Conservation (phyloP, 2,888 invertebrate species). For the Aspidiotus rigidus region DNA sequence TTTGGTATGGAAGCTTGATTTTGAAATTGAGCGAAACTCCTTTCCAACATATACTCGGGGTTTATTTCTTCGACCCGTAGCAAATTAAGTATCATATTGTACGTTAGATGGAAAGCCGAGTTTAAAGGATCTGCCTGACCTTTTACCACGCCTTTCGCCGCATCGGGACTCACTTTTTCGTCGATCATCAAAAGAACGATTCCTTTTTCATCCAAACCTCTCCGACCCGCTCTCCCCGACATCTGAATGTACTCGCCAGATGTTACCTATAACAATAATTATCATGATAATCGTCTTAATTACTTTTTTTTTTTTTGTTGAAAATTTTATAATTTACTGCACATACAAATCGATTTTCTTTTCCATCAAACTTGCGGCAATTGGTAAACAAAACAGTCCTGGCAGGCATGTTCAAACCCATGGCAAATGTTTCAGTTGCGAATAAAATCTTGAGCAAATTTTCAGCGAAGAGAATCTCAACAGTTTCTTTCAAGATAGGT, state of each 20-base stretch:
- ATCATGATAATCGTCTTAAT: background rate
- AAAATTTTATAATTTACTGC: background rate
- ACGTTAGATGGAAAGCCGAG: conserved; percentile 97
- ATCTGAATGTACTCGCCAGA: conserved; percentile 99
- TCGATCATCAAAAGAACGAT: conserved; percentile 98
- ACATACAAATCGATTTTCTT: conserved; percentile 81
- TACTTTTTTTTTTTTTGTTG: background rate
- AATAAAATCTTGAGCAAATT: conserved; percentile 96
- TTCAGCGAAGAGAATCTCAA: conserved; percentile 96
- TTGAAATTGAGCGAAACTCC: conserved; percentile 98
- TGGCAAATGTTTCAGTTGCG: conserved; percentile 99
- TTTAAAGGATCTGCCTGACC: conserved; percentile 95
- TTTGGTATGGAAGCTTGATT: conserved; percentile 91
- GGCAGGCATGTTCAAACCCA: conserved; percentile 99
- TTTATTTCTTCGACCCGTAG: conserved; percentile 97
- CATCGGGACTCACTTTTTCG: conserved; percentile 63
- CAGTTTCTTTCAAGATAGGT: conserved; percentile 96
- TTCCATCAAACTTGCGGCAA: conserved; percentile 94
- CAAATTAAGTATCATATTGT: conserved; percentile 97
- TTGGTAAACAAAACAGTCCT: conserved; percentile 95
- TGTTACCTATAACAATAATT: conserved; percentile 52
- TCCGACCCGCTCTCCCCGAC: conserved; percentile 95
- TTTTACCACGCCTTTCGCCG: conserved; percentile 52
- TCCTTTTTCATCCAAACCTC: conserved; percentile 92
- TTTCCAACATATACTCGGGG: conserved; percentile 97